A percentile compares a stretch with the other conserved stretches of the same genome.
Evolutionary conservation across 2,888 invertebrate species (phyloP).

Genomic region (Aspidapion aeneum): DNA sequence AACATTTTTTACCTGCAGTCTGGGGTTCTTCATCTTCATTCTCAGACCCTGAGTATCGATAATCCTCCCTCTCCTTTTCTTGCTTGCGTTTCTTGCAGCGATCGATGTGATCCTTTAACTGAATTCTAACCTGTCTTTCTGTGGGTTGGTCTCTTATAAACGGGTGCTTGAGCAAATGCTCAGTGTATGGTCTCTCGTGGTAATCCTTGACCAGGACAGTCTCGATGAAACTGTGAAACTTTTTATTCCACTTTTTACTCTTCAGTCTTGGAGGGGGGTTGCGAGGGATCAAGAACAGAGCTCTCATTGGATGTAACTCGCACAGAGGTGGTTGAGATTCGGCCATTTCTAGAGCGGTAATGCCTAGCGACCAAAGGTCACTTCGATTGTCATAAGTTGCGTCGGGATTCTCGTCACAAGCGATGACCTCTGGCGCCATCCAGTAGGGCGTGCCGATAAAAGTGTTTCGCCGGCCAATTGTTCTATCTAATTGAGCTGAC

Average conservation of each 20-base stretch:
- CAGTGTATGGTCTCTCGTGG: conserved; percentile 97
- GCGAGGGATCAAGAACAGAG: conserved; percentile 51
- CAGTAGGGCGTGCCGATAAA: conserved; percentile 98
- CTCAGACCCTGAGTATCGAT: conserved; percentile 91
- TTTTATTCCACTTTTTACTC: conserved; percentile 97
- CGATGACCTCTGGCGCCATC: conserved; percentile 99
- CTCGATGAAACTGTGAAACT: conserved; percentile 97
- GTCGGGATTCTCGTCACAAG: conserved; percentile 99
- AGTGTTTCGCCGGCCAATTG: conserved; percentile 97
- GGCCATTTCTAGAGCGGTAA: conserved; percentile 99
- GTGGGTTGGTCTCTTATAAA: conserved; percentile 99
- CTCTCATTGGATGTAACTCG: conserved; percentile 98
- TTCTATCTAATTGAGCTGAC: conserved; percentile 97
- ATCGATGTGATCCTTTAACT: conserved; percentile 99
- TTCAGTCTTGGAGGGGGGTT: conserved; percentile 97
- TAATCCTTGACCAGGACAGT: conserved; percentile 97
- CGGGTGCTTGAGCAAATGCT: conserved; percentile 94
- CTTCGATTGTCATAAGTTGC: conserved; percentile 98
- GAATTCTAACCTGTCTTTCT: conserved; percentile 96
- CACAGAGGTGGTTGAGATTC: conserved; percentile 99
- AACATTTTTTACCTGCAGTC: too few relatives aligned
- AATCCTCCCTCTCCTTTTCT: conserved; percentile 77
- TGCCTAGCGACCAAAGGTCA: conserved; percentile 89
- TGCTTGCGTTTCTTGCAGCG: conserved; percentile 93
- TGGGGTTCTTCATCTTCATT: conserved; percentile 95